A percentile compares a stretch with the other conserved stretches of the same genome.
These are phyloP conservation scores for Anastatus disparis DNA, from an alignment of 1,140 invertebrate species.

Conservation along the genomic window DNA sequence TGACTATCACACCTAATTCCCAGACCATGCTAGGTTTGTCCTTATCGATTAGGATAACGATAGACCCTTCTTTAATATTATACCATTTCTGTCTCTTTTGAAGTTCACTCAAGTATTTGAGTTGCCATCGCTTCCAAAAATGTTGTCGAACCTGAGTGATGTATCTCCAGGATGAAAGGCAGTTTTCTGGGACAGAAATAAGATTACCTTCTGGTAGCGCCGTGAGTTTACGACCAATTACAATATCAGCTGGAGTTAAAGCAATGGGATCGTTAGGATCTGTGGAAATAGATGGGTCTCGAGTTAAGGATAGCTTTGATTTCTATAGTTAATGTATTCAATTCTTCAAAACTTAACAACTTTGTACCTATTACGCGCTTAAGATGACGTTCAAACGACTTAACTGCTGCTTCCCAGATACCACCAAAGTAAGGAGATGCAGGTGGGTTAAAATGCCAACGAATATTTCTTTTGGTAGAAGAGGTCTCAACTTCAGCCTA, in stretches of 20 bases:
- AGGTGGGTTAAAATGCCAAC: conserved; percentile 46
- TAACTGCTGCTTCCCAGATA: conserved; percentile 43
- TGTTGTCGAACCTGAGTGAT: conserved; percentile 45
- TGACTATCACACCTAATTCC: conserved; percentile 43
- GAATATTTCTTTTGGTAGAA: too few species aligned
- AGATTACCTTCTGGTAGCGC: not conserved
- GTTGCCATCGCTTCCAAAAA: conserved; percentile 45
- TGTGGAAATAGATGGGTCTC: not conserved
- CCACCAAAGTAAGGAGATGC: conserved; percentile 45
- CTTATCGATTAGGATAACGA: conserved; percentile 1
- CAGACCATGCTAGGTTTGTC: conserved; percentile 34
- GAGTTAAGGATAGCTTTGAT: conserved; percentile 28
- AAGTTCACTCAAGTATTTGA: not conserved
- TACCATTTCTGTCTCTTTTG: not conserved
- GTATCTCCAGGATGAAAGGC: conserved; percentile 44
- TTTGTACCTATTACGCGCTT: not conserved
- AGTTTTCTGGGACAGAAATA: conserved; percentile 19
- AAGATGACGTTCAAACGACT: conserved; percentile 36
- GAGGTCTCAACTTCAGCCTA: too few species aligned
- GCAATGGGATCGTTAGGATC: conserved; percentile 16
- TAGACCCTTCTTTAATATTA: not conserved
- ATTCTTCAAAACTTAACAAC: conserved; percentile 17
- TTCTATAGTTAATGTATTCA: conserved; percentile 25
- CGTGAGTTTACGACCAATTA: not conserved
- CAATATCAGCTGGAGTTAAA: not conserved